Evolutionary conservation across 2,888 invertebrate species (phyloP).

Genomic region (Timandra comae): DNA sequence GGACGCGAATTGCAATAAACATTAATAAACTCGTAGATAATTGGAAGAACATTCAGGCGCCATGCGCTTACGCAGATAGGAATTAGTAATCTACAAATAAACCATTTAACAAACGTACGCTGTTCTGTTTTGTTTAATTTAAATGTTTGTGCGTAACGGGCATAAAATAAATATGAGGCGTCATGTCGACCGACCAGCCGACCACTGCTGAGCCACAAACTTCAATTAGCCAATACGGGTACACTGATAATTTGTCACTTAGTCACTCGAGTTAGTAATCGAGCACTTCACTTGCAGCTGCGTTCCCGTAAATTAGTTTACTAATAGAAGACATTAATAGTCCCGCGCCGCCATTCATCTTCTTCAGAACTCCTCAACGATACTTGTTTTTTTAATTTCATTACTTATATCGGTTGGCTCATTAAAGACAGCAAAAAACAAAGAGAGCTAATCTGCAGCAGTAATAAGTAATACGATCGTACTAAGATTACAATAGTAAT

Average conservation of each 20-base stretch:
- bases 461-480: no score
- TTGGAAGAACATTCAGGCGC: conserved; percentile 38
- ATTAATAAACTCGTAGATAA: conserved; percentile 42
- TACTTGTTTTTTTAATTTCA: no score
- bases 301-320: conserved; percentile 27
- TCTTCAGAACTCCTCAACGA: neutral
- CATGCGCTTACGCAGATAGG: conserved; percentile 28
- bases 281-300: conserved; percentile 23
- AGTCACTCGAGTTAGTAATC: conserved; percentile 29
- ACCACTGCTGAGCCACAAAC: conserved; percentile 19
- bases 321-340: conserved; percentile 22
- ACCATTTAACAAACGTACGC: no score
- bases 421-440: no score
- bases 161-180: no score
- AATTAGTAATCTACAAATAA: conserved; percentile 32
- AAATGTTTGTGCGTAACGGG: no score
- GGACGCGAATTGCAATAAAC: no score
- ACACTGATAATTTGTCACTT: conserved; percentile 31
- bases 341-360: conserved; percentile 12
- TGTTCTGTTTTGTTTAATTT: no score
- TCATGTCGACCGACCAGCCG: no score
- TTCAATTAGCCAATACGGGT: conserved; percentile 29
- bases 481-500: conserved; percentile 1
- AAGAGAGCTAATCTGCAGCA: no score
- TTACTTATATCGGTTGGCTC: no score